A percentile compares a stretch with the other conserved stretches of the same genome.
These are phyloP conservation scores for Pristis pectinata DNA, from an alignment of 2,797 vertebrate genomes.

Conservation along the genomic window DNA sequence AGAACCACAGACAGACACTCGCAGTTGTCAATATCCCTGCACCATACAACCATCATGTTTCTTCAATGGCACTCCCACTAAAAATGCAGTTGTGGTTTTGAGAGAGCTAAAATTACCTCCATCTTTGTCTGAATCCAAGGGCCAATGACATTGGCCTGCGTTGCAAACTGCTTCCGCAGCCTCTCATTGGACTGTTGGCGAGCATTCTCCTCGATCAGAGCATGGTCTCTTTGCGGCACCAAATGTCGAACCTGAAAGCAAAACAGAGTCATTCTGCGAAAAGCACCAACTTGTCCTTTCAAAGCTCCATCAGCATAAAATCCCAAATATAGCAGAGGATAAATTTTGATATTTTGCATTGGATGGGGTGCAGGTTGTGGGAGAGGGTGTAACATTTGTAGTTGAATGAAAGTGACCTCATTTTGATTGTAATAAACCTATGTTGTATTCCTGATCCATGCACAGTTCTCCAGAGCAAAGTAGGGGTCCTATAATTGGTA, in stretches of 20 bases:
- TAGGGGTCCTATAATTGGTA: background rate
- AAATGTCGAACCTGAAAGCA: conserved; percentile 76
- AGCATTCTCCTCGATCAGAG: conserved; percentile 88
- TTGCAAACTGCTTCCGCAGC: conserved; percentile 87
- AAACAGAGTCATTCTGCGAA: background rate
- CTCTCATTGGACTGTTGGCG: conserved; percentile 94
- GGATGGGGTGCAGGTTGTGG: background rate
- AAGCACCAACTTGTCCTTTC: background rate
- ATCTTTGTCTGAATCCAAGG: conserved; percentile 99
- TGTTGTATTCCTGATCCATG: background rate
- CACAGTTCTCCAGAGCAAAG: background rate
- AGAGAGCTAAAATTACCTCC: conserved; percentile 65
- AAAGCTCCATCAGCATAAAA: background rate
- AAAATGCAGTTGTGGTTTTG: background rate
- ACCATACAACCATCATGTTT: background rate
- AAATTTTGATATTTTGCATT: background rate
- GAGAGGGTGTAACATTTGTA: background rate
- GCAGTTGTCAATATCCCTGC: background rate
- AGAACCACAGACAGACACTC: too few relatives aligned
- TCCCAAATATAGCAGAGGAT: background rate
- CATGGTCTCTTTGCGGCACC: conserved; percentile 89
- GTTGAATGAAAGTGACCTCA: background rate
- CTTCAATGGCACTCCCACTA: too few relatives aligned
- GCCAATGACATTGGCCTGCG: conserved; percentile 91
- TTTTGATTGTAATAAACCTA: background rate